Evolutionary conservation across 2,797 vertebrate genomes (phyloP).

Genomic region (Masticophis lateralis): DNA sequence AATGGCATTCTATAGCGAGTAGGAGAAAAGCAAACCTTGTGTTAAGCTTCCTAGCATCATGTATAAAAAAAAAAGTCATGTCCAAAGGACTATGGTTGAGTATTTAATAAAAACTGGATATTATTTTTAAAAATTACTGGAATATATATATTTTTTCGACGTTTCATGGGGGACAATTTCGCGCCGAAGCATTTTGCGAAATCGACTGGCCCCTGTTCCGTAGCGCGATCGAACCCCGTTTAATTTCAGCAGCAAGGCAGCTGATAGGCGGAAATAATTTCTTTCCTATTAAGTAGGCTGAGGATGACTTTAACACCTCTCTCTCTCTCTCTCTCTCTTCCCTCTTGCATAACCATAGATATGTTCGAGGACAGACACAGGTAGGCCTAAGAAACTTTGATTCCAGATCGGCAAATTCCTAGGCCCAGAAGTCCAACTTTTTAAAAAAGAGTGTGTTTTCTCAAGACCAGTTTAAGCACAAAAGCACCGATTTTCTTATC

Average conservation of each 20-base stretch:
- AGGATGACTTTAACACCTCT: background rate
- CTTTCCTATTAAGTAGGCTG: background rate
- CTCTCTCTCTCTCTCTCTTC: too few relatives aligned
- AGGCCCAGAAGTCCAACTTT: background rate
- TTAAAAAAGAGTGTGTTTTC: background rate
- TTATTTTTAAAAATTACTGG: conserved; percentile 77
- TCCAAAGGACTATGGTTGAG: conserved; percentile 78
- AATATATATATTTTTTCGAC: conserved; percentile 48
- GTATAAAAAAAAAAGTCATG: conserved; percentile 70
- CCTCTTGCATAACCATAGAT: background rate
- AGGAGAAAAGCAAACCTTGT: conserved; percentile 59
- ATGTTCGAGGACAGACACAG: background rate
- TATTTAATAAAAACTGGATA: conserved; percentile 84
- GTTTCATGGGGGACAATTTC: conserved; percentile 36
- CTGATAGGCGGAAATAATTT: background rate
- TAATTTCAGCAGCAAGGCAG: background rate
- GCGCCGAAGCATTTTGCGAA: background rate
- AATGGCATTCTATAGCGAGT: conserved; percentile 76
- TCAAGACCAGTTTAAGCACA: background rate
- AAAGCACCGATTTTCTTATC: background rate
- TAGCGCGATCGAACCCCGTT: background rate
- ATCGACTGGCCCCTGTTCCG: background rate
- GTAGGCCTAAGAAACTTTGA: background rate
- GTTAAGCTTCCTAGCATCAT: conserved; percentile 70
- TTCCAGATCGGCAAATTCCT: background rate